Evolutionary conservation across 2,113 vertebrate species (phyloP), one percentile per base, ranked within the genome.

Genomic region (Marcusenius ussheri): DNA sequence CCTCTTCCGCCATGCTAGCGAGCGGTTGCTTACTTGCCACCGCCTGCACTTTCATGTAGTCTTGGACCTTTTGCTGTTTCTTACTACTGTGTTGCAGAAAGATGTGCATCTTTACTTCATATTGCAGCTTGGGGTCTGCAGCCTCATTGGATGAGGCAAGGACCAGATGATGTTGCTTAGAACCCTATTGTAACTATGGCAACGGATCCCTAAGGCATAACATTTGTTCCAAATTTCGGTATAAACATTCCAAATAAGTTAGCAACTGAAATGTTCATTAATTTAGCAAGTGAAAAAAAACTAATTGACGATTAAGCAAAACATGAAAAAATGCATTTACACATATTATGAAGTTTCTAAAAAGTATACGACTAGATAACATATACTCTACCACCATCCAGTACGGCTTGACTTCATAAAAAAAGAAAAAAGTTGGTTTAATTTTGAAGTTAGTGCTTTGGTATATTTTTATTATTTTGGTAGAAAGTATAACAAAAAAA

Each of bases 101-200:
- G 96, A 97, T 96, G 96, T 96, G 96, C 97, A 97, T 97, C 96
- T 97, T 97, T 96, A 98, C 97, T 98, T 97, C 96, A 95, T 96
- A 96, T 96, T 97, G 96, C 97, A 97, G 97, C 97, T 96, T 95
- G 93, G 96, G 97, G 95, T 96, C 96, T 96, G 94, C 96, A 91
- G 95, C 95, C 97, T 96, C 96, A 98, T 98, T 98, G 97, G 98
- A 97, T 97, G 97, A 97, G 91, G 96, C 94, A 93, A 95, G 96
- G 96, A 98, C 97, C 97, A 97, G 97, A 98, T 97, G 97, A 97
- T 96, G 96, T 96, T 96, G 96, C 96, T 97, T 96, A 94, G 95
- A 96, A 96, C 97, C 96, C 95, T 96, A 97, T 95, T 94, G 97
- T 99, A 97, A 96, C 97, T 97, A 99, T 99, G 97, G 97, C 96